Percentiles rank a stretch among this genome's conserved stretches.
phyloP scores from a whole-genome alignment of 1,140 invertebrate genomes.

The Dendroctonus valens region DNA sequence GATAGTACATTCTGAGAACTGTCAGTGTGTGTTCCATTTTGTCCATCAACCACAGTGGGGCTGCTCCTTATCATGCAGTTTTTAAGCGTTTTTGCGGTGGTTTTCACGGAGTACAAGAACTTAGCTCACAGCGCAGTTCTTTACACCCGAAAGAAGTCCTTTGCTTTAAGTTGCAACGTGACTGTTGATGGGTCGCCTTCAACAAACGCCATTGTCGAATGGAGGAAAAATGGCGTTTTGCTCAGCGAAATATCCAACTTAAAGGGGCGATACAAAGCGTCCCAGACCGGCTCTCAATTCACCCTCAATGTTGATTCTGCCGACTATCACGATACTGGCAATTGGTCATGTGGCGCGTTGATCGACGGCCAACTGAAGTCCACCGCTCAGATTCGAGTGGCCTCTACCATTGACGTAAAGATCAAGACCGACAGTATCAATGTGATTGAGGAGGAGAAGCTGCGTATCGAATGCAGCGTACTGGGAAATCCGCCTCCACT shows the following conservation, averaged over 20 bases:
- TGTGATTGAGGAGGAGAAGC: slow-evolving; percentile 75
- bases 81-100: too few relatives aligned
- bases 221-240: slow-evolving; percentile 44
- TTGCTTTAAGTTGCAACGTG: too few relatives aligned
- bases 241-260: slow-evolving; percentile 47
- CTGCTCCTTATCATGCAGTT: too few relatives aligned
- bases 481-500: slow-evolving; percentile 59
- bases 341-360: slow-evolving; percentile 61
- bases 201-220: too few relatives aligned
- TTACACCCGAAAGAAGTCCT: too few relatives aligned
- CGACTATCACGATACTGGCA: slow-evolving; percentile 57
- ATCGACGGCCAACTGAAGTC: slow-evolving; percentile 43
- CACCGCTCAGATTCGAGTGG: slow-evolving; percentile 46
- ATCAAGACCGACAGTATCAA: slow-evolving; percentile 60
- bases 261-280: slow-evolving; percentile 41
- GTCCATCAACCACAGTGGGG: too few relatives aligned
- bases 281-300: slow-evolving; percentile 12
- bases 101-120: too few relatives aligned
- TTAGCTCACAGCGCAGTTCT: too few relatives aligned
- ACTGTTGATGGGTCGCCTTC: too few relatives aligned
- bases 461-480: slow-evolving; percentile 64
- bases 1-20: too few relatives aligned
- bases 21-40: too few relatives aligned
- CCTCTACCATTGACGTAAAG: slow-evolving; percentile 57
- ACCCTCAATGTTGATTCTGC: slow-evolving; percentile 38